A percentile compares a stretch with the other conserved stretches of the same genome.
Conservation (phyloP, 2,888 invertebrate species). For the Coleophora flavipennella region DNA sequence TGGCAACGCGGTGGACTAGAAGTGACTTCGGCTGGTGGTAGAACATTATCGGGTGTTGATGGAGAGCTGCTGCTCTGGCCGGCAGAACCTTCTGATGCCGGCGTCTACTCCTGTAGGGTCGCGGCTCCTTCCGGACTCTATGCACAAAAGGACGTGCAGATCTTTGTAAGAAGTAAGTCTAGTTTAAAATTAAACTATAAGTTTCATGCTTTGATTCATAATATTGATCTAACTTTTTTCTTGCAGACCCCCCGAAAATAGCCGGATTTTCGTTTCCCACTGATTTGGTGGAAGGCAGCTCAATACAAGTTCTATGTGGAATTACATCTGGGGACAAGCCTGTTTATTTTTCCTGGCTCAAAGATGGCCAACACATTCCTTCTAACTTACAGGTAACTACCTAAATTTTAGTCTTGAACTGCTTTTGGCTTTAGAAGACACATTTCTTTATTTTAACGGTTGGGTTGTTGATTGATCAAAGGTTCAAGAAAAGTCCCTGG, state of each 20-base stretch:
- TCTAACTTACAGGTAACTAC: constrained; percentile 71
- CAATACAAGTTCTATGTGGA: constrained; percentile 86
- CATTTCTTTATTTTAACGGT: not conserved
- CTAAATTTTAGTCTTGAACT: no score
- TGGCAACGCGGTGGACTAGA: constrained; percentile 58
- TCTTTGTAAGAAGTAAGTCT: constrained; percentile 80
- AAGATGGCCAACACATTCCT: constrained; percentile 76
- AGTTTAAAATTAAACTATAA: no score
- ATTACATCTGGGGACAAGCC: constrained; percentile 82
- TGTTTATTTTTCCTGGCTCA: constrained; percentile 79
- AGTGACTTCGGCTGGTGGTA: constrained; percentile 32
- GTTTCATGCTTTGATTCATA: no score
- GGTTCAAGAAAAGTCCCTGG: constrained; percentile 78
- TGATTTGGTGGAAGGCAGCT: constrained; percentile 85
- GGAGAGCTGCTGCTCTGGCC: constrained; percentile 69
- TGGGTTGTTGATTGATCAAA: constrained; percentile 25
- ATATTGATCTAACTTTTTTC: not conserved
- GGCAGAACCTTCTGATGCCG: constrained; percentile 77
- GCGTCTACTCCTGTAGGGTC: constrained; percentile 84
- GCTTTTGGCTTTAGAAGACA: no score
- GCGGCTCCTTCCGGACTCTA: constrained; percentile 81
- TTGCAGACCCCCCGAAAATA: constrained; percentile 83
- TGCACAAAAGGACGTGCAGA: constrained; percentile 81
- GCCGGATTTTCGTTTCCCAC: constrained; percentile 88
- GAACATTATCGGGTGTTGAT: constrained; percentile 36